phyloP scores from a whole-genome alignment of 2,888 invertebrate genomes.

The Morinoia aosen region DNA sequence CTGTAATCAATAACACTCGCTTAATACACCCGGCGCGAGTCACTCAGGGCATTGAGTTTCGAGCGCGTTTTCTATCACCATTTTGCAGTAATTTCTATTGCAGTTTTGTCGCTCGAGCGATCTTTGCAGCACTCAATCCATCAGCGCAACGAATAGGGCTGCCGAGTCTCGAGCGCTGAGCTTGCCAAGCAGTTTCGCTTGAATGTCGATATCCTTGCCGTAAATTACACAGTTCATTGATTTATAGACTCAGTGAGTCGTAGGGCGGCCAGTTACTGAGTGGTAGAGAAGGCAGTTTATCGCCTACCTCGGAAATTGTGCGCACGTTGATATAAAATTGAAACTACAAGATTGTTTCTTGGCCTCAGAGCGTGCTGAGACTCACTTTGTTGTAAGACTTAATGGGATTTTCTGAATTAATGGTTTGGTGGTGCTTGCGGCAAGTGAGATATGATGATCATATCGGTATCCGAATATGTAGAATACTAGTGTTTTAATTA shows the following conservation, averaged over 20 bases:
- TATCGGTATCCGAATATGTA: no score
- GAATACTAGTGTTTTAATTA: no score
- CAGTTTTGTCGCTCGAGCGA: neutral
- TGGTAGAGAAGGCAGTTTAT: neutral
- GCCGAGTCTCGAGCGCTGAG: neutral
- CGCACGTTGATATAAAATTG: neutral
- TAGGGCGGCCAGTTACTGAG: neutral
- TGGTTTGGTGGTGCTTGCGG: neutral
- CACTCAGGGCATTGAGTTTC: neutral
- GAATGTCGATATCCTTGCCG: conserved; percentile 4
- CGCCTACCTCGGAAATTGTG: neutral
- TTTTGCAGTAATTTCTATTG: neutral
- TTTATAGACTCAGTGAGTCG: neutral
- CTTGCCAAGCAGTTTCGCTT: neutral
- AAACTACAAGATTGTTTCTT: neutral
- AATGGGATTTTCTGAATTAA: neutral
- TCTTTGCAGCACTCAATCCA: conserved; percentile 3
- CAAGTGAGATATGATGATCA: no score
- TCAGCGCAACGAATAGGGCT: neutral
- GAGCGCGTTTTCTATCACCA: neutral
- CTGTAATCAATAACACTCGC: neutral
- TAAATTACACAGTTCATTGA: neutral
- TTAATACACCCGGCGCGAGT: neutral
- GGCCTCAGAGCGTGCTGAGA: neutral
- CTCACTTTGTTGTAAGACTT: neutral